Conservation (phyloP, 1,140 invertebrate species). For the Linepithema humile region DNA sequence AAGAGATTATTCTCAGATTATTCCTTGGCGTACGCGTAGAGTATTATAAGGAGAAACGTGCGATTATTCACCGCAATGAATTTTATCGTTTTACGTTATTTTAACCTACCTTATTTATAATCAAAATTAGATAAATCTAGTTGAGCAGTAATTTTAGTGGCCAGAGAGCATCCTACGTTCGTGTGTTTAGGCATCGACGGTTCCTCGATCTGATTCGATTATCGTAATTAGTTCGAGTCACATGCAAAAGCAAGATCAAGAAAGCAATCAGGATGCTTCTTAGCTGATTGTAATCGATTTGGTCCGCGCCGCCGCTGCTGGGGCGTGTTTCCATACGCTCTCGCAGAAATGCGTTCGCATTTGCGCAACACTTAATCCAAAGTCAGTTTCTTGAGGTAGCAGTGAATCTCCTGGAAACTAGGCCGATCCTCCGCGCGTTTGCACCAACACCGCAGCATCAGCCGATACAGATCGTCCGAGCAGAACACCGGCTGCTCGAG, state of each 20-base stretch:
- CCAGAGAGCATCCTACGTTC: slow-evolving; percentile 78
- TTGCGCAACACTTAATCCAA: slow-evolving; percentile 82
- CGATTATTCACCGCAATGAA: slow-evolving; percentile 28
- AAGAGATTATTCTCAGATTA: slow-evolving; percentile 20
- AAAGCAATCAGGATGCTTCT: slow-evolving; percentile 75
- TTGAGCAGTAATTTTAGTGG: slow-evolving; percentile 83
- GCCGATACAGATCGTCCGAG: slow-evolving; percentile 88
- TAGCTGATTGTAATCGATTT: slow-evolving; percentile 83
- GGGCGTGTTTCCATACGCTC: background rate
- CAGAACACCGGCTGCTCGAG: slow-evolving; percentile 86
- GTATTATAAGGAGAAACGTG: slow-evolving; percentile 36
- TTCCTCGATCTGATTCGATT: background rate
- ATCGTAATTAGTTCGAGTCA: slow-evolving; percentile 22
- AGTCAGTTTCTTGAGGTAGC: slow-evolving; percentile 90
- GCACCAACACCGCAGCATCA: slow-evolving; percentile 92
- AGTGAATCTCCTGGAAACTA: slow-evolving; percentile 90
- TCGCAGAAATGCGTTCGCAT: slow-evolving; percentile 8
- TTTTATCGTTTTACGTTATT: slow-evolving; percentile 39
- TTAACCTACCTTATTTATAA: slow-evolving; percentile 51
- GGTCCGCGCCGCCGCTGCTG: slow-evolving; percentile 78
- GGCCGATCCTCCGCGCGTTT: slow-evolving; percentile 88
- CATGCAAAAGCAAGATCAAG: slow-evolving; percentile 37
- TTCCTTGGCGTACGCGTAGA: slow-evolving; percentile 17
- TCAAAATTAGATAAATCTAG: slow-evolving; percentile 81
- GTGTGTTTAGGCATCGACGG: slow-evolving; percentile 32